Percentiles rank a stretch among this genome's conserved stretches.
Conservation (phyloP, 2,797 vertebrate genomes). For the Sciaenops ocellatus region DNA sequence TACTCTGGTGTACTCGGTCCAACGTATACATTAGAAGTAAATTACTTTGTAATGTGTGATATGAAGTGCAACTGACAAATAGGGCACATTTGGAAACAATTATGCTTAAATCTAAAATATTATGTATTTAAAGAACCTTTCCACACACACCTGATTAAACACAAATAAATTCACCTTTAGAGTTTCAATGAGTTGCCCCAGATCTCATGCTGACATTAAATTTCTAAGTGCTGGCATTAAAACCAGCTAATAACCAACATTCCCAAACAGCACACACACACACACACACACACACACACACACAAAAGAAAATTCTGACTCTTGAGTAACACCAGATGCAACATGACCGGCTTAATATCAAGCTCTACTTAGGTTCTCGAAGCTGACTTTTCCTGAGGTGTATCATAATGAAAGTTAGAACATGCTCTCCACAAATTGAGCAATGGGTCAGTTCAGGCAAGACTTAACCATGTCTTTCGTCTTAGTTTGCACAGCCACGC, state of each 20-base stretch:
- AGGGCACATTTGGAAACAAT: conserved; percentile 50
- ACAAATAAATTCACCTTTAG: conserved; percentile 31
- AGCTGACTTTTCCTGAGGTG: conserved; percentile 27
- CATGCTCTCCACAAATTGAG: conserved; percentile 8
- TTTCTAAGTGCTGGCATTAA: conserved; percentile 50
- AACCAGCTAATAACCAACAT: conserved; percentile 44
- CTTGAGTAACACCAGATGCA: conserved; percentile 72
- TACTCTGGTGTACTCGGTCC: conserved; percentile 34
- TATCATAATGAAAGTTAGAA: conserved; percentile 10
- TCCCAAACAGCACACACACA: conserved; percentile 8
- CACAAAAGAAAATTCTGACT: conserved; percentile 18
- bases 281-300: conserved; percentile 31
- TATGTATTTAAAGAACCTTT: conserved; percentile 2
- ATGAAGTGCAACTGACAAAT: conserved; percentile 56
- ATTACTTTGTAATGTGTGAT: conserved; percentile 41
- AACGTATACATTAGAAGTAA: conserved; percentile 52
- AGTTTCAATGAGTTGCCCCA: conserved; percentile 14
- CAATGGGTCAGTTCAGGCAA: conserved; percentile 15
- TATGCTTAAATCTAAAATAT: conserved; percentile 45
- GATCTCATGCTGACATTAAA: conserved; percentile 44
- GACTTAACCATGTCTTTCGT: neutral
- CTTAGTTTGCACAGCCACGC: neutral
- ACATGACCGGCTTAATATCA: conserved; percentile 35
- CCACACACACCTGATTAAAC: conserved; percentile 32
- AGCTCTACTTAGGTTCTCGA: conserved; percentile 25